Base-by-base conservation (phyloP, 2,113 vertebrate species). In the Tursiops truncatus region DNA sequence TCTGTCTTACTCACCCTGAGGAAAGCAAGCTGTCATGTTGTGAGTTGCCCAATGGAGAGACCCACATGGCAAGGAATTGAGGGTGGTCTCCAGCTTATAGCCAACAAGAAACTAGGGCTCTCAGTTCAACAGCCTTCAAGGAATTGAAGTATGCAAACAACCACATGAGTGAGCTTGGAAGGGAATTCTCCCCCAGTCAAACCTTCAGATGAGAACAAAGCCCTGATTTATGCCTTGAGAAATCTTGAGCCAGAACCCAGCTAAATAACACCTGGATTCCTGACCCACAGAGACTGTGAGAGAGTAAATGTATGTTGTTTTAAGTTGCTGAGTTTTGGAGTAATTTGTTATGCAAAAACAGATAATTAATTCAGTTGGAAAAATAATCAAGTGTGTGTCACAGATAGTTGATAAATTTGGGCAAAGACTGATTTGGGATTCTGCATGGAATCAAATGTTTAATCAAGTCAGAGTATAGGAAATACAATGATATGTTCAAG, bases 341-440 rank as follows among this genome's bases (percentile, higher is more conserved):
- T 38, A 67, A 67, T 91, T 70, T 84, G 33, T 94, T 87, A 86
- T 73, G 28, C 10, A 76, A 25, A 15, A 68, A 28, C 47, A 89
- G 20, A 65, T 63, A 88, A 85, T 90, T 94, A 90, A 90, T 88
- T 95, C 36, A 79, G 9, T 44, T 60, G n/a, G 18, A 63, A 73
- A 95, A 95, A 77, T n/a, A 88, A 68, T 96, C 26, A 89, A 68
- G 26, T 83, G 0, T 71, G 85, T 80, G 8, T 91, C 23, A 80
- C 62, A 91, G 14, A 79, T 56, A 74, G 26, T 33, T 93, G 70
- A 38, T 58, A 70, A 81, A 83, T 91, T 89, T 76, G 90, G 36
- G 13, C 8, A 14, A 28, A 17, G 56, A 70, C 31, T 65, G 28
- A n/a, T 94, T 95, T 62, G 36, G 33, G 6, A 63, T 81, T 89